Evolutionary conservation across 2,113 vertebrate genomes (phyloP), one percentile per base, ranked within the genome.

Genomic region (Ictalurus furcatus): DNA sequence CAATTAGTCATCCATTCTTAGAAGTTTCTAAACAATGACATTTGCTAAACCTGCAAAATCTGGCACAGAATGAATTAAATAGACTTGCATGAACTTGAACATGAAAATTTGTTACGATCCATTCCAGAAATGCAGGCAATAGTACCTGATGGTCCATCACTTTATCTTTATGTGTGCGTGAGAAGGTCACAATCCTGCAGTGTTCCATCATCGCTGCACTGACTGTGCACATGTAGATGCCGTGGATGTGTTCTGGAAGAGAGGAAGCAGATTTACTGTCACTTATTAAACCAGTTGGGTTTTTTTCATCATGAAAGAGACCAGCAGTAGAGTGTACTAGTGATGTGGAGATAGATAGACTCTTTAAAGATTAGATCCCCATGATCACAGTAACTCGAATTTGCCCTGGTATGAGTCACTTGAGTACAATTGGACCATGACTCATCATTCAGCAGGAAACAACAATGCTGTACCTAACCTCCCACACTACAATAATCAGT

Each of bases 191-290:
- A 0, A 85, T 91, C 67, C 82, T 92, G 85, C 97, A 99, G 11
- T 84, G 94, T 11, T 90, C 82, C 90, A 96, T 95, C 89, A 95
- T 96, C 52, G 94, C 93, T 34, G 94, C 13, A 3, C 94, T 94
- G 37, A 85, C 13, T 16, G 93, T 93, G 89, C 97, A 98, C 81
- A 97, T 91, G 92, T 96, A 95, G 87, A 98, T 88, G 5, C 97
- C 97, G 9, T 94, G 94, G 84, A 97, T 88, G 83, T 93, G 93
- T 71, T 96, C 98, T 99, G 94, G 56, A 90, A 92, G 0, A 93
- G 78, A 92, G 90, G 91, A 23, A 92, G 1, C 0, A 11, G 1
- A 6, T 12, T 12, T 34, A 17, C 44, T 9, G 23, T 34, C 13
- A 69, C 12, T n/a, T 1, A 81, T 4, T 14, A 58, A 76, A 61